phyloP scores from a whole-genome alignment of 2,888 invertebrate genomes.

The Argynnis bischoffii region DNA sequence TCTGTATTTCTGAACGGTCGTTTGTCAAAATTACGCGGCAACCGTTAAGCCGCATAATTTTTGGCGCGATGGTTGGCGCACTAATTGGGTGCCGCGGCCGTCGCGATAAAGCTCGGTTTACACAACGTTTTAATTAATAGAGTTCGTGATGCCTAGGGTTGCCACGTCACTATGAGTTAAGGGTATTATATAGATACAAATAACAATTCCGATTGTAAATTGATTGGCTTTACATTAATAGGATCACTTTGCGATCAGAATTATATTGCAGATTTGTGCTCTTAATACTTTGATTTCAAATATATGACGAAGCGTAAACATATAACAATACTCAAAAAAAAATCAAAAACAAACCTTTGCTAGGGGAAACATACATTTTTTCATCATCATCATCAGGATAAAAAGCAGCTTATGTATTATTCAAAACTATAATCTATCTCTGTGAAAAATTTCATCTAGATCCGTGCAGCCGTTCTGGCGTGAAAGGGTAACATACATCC shows the following conservation, averaged over 20 bases:
- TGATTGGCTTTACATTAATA: constrained; percentile 25
- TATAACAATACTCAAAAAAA: too few species aligned
- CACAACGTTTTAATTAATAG: constrained; percentile 81
- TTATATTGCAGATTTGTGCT: background rate
- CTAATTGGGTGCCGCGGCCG: constrained; percentile 70
- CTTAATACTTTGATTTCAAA: too few species aligned
- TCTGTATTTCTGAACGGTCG: constrained; percentile 65
- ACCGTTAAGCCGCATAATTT: constrained; percentile 79
- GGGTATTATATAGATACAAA: constrained; percentile 26
- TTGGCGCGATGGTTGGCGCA: constrained; percentile 66
- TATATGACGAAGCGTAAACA: too few species aligned
- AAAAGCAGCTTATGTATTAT: too few species aligned
- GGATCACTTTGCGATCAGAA: constrained; percentile 17
- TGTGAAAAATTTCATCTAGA: too few species aligned
- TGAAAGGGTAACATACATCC: too few species aligned
- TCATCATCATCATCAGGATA: too few species aligned
- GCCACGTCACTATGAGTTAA: constrained; percentile 41
- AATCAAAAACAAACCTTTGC: too few species aligned
- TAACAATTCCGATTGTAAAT: constrained; percentile 29
- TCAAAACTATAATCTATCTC: too few species aligned
- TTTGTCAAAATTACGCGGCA: constrained; percentile 76
- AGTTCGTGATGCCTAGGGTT: constrained; percentile 65
- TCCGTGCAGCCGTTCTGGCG: too few species aligned
- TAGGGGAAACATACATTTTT: too few species aligned
- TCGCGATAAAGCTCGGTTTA: constrained; percentile 78